phyloP scores from a whole-genome alignment of 2,888 invertebrate species.

The Amorpha juglandis region DNA sequence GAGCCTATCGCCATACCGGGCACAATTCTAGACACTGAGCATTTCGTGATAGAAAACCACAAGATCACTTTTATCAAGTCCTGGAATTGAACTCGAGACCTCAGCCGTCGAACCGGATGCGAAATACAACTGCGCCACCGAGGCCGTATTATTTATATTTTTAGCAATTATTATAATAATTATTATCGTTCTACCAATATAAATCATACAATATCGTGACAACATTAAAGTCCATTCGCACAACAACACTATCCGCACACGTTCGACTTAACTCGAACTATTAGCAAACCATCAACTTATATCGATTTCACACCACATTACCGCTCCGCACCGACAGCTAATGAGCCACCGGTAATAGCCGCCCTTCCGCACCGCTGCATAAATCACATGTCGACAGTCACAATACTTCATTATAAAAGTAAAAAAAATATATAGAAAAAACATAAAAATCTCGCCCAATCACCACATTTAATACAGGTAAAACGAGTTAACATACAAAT shows the following conservation, averaged over 20 bases:
- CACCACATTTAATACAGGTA: conserved; percentile 77
- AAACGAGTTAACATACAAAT: conserved; percentile 62
- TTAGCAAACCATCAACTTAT: conserved; percentile 19
- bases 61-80: too few relatives aligned
- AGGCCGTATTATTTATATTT: too few relatives aligned
- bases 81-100: too few relatives aligned
- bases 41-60: too few relatives aligned
- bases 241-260: neutral
- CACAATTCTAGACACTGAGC: too few relatives aligned
- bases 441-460: conserved; percentile 54
- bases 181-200: too few relatives aligned
- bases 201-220: neutral
- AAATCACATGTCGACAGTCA: conserved; percentile 74
- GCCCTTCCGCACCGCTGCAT: conserved; percentile 36
- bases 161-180: too few relatives aligned
- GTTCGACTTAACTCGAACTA: conserved; percentile 22
- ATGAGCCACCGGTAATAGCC: conserved; percentile 38
- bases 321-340: conserved; percentile 36
- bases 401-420: conserved; percentile 79
- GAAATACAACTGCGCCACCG: too few relatives aligned
- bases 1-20: too few relatives aligned
- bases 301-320: conserved; percentile 52
- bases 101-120: too few relatives aligned
- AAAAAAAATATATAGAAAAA: conserved; percentile 47
- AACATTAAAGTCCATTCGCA: neutral